phyloP scores from a whole-genome alignment of 2,888 invertebrate genomes.

The Penaeus monodon region DNA sequence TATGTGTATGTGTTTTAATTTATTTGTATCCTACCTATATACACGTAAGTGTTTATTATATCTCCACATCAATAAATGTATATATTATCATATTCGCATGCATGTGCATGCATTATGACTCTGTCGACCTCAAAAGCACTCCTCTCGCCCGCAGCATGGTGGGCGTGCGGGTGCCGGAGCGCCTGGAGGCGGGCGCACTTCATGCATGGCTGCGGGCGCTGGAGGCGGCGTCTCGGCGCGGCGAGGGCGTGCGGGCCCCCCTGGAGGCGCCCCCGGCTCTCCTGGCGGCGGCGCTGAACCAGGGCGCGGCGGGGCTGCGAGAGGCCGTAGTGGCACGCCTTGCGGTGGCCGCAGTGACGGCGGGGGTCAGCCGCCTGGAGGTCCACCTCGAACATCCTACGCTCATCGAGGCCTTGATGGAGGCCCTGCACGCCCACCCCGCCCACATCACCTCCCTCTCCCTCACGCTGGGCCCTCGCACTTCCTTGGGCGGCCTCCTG shows the following conservation, averaged over 20 bases:
- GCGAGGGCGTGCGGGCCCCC: conserved; percentile 51
- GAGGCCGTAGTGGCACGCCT: conserved; percentile 50
- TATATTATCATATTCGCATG: too few relatives aligned
- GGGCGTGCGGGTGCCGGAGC: conserved; percentile 38
- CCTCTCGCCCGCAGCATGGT: conserved; percentile 39
- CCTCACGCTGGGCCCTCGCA: conserved; percentile 45
- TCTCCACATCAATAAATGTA: too few relatives aligned
- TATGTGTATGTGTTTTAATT: too few relatives aligned
- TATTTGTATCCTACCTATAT: too few relatives aligned
- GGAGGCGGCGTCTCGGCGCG: conserved; percentile 21
- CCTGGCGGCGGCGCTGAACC: conserved; percentile 38
- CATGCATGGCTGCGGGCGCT: conserved; percentile 44
- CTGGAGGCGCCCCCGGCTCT: conserved; percentile 47
- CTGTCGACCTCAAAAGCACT: too few relatives aligned
- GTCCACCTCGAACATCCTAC: conserved; percentile 48
- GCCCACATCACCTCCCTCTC: conserved; percentile 33
- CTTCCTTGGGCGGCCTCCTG: conserved; percentile 29
- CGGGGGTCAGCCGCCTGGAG: conserved; percentile 46
- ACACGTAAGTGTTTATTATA: too few relatives aligned
- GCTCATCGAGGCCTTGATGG: conserved; percentile 40
- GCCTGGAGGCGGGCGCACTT: conserved; percentile 38
- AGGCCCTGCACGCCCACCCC: conserved; percentile 40
- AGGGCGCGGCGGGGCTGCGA: conserved; percentile 36
- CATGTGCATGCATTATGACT: too few relatives aligned
- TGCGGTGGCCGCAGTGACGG: conserved; percentile 47